Conservation (phyloP, 2,113 vertebrate genomes). For the Brachionichthys hirsutus region DNA sequence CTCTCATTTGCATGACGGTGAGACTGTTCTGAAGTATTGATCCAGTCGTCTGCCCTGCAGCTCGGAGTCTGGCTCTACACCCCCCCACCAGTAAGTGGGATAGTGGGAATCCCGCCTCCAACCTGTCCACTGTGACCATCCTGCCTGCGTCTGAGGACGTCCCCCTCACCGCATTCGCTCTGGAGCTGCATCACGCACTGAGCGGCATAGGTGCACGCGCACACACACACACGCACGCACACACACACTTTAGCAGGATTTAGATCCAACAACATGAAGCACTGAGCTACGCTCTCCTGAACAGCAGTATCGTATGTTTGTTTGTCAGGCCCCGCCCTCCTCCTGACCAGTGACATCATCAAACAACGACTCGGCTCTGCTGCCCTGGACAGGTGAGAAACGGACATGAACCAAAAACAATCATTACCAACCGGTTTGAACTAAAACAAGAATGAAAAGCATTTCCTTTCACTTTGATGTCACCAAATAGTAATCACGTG, state of each 20-base stretch:
- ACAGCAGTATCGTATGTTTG: neutral
- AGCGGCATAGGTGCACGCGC: conserved; percentile 60
- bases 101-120: conserved; percentile 83
- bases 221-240: no score
- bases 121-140: conserved; percentile 89
- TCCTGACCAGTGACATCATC: conserved; percentile 92
- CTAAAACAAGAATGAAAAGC: no score
- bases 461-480: no score
- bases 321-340: conserved; percentile 82
- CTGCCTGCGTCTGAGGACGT: conserved; percentile 92
- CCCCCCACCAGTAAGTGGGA: conserved; percentile 86
- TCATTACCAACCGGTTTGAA: no score
- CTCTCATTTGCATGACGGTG: no score
- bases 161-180: conserved; percentile 87
- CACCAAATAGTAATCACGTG: no score
- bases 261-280: neutral
- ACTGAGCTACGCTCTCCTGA: neutral
- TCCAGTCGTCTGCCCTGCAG: conserved; percentile 59
- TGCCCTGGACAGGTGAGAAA: conserved; percentile 88
- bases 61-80: conserved; percentile 79
- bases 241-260: no score
- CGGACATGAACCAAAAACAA: no score
- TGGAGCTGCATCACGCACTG: conserved; percentile 92
- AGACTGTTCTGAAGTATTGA: no score
- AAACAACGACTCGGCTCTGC: conserved; percentile 88